Evolutionary conservation across 2,797 vertebrate species (phyloP), one percentile per base, ranked within the genome.

Genomic region (Potorous gilbertii): DNA sequence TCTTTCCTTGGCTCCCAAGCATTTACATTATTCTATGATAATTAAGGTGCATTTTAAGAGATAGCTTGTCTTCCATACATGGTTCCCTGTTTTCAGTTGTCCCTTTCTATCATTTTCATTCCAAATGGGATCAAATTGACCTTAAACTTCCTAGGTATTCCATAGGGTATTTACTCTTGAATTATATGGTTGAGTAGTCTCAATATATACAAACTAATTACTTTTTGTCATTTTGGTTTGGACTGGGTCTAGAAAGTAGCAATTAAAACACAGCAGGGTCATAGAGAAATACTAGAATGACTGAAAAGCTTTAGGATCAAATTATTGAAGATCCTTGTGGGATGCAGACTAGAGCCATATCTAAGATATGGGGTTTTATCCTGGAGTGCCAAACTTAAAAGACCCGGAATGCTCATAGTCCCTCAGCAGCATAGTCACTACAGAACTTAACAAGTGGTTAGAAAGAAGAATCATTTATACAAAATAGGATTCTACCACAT

Each of bases 91-190:
- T 92, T 66, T 89, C 11, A 28, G 54, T 93, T 93, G 55, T 46
- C 57, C 31, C 54, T 94, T 92, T 29, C 91, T 40, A 52, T 55
- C 24, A 91, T 94, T 52, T 94, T 96, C 97, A 92, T 95, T 95
- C 55, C 13, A 94, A 54, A 59, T 87, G 24, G 40, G 96, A 14
- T 93, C 93, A 90, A 95, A 93, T 55, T 56, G 91, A n/a, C 21
- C 92, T 28, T n/a, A 92, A 46, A 54, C 56, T 95, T 95, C 62
- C 14, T 66, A 66, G 34, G 4, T n/a, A n/a, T n/a, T n/a, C n/a
- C n/a, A n/a, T n/a, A n/a, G n/a, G n/a, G n/a, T n/a, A n/a, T n/a
- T n/a, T n/a, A n/a, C n/a, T n/a, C n/a, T n/a, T n/a, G n/a, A 52
- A 21, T 91, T 74, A 6, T 50, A n/a, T 93, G 18, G 5, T 62